Conservation (phyloP, 1,140 invertebrate species). For the Venturia canescens region DNA sequence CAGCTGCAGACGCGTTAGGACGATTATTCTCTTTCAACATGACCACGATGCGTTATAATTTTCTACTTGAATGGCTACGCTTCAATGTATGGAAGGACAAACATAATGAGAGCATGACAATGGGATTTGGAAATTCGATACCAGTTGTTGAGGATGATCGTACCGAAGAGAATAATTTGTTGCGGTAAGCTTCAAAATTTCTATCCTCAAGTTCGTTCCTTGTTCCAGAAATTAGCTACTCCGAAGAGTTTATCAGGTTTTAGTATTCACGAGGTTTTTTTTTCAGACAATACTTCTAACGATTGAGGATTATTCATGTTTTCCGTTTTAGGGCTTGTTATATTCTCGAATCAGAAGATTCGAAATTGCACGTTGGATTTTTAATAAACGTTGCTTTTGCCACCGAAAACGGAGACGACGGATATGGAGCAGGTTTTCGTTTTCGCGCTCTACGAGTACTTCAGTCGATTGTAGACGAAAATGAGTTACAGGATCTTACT, state of each 20-base stretch:
- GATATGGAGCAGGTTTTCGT: constrained; percentile 61
- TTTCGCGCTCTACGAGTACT: constrained; percentile 71
- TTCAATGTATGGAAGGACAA: constrained; percentile 58
- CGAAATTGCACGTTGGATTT: constrained; percentile 57
- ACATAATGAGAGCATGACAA: constrained; percentile 61
- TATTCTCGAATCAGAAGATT: constrained; percentile 65
- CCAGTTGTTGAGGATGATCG: constrained; percentile 36
- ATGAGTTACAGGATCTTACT: constrained; percentile 65
- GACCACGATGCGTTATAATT: constrained; percentile 63
- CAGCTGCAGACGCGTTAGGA: constrained; percentile 64
- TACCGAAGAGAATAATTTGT: constrained; percentile 66
- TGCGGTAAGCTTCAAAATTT: constrained; percentile 55
- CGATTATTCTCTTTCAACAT: constrained; percentile 67
- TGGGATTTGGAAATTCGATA: constrained; percentile 47
- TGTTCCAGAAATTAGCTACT: too few relatives aligned
- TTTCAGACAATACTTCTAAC: too few relatives aligned
- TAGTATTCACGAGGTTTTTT: too few relatives aligned
- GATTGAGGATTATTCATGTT: neutral
- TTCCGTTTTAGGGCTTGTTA: constrained; percentile 70
- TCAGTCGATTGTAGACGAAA: constrained; percentile 61
- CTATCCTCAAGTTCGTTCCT: neutral
- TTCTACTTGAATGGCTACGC: constrained; percentile 72
- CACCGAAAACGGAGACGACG: constrained; percentile 54
- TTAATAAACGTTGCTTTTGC: constrained; percentile 69
- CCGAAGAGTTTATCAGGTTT: too few relatives aligned